Conservation (phyloP, 2,888 invertebrate species). For the Melitaea athalia region DNA sequence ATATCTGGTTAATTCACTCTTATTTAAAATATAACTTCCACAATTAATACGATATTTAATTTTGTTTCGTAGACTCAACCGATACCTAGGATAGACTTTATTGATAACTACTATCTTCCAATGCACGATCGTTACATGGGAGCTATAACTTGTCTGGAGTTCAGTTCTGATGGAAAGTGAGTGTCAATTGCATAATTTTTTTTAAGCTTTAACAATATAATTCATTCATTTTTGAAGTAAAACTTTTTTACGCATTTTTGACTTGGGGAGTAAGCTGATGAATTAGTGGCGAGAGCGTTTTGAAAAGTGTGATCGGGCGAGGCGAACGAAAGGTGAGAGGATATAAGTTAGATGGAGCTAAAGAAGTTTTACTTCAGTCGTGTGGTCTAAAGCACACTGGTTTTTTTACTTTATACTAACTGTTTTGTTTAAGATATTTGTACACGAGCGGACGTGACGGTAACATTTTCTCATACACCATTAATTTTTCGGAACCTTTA, state of each 20-base stretch:
- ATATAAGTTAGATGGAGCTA: too few species aligned
- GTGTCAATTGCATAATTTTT: constrained; percentile 40
- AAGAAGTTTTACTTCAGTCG: too few species aligned
- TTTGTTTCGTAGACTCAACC: constrained; percentile 60
- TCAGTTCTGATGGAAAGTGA: constrained; percentile 83
- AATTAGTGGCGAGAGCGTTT: too few species aligned
- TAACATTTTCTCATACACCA: constrained; percentile 87
- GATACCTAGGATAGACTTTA: constrained; percentile 68
- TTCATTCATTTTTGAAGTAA: neutral
- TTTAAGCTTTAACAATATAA: neutral
- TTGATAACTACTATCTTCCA: constrained; percentile 85
- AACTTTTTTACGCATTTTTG: neutral
- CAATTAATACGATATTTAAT: neutral
- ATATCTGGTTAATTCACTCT: too few species aligned
- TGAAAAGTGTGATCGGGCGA: too few species aligned
- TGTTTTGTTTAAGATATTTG: constrained; percentile 58
- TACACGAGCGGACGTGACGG: constrained; percentile 88
- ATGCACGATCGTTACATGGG: constrained; percentile 91
- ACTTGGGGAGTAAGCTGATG: too few species aligned
- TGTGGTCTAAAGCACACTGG: too few species aligned
- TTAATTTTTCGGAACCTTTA: constrained; percentile 72
- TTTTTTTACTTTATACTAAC: too few species aligned
- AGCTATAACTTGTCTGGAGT: constrained; percentile 83
- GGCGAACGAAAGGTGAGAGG: too few species aligned
- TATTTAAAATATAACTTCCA: too few species aligned